Evolutionary conservation across 2,888 invertebrate species (phyloP), one percentile per base, ranked within the genome.

Genomic region (Labia minor): DNA sequence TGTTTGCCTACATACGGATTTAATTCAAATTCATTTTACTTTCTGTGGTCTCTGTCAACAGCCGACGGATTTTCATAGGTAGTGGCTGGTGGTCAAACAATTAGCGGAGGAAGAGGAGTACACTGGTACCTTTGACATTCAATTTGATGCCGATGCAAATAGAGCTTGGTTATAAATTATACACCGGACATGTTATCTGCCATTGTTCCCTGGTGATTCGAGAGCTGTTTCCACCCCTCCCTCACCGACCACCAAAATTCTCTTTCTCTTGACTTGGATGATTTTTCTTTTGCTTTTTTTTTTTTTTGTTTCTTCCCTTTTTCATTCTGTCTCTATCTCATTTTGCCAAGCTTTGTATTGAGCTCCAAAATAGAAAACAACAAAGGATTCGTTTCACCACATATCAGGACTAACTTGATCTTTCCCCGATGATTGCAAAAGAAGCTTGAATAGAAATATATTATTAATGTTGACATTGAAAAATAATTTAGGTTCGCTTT

Each of bases 1-100:
- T 49, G 49, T 49, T 49, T 49, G n/a, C 14, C 49, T 49, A 4
- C 49, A 49, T 49, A 8, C n/a, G 49, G 49, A 49, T 49, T 49
- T 49, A 49, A 49, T 49, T 49, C 49, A 49, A 49, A 49, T 49
- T 49, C 49, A 49, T 49, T 49, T 49, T 49, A 16, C 49, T 49
- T 49, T 49, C 49, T 49, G 49, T 16, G 49, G 49, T 49, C 16
- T 49, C n/a, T 49, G 49, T 49, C 49, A 49, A 49, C 49, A 49
- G n/a, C 49, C 49, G 49, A 49, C 16, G 49, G 16, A n/a, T n/a
- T 16, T 26, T 26, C 26, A 26, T 26, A 26, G 26, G 26, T 16
- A 16, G 49, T 14, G 49, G 49, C 49, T 16, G 49, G 49, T 49
- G 49, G 49, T 49, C 49, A 49, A 49, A 49, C 49, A 49, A 49